These are phyloP conservation scores for Megaustenia siamemsis DNA, from an alignment of 2,888 invertebrate genomes.

Conservation along the genomic window DNA sequence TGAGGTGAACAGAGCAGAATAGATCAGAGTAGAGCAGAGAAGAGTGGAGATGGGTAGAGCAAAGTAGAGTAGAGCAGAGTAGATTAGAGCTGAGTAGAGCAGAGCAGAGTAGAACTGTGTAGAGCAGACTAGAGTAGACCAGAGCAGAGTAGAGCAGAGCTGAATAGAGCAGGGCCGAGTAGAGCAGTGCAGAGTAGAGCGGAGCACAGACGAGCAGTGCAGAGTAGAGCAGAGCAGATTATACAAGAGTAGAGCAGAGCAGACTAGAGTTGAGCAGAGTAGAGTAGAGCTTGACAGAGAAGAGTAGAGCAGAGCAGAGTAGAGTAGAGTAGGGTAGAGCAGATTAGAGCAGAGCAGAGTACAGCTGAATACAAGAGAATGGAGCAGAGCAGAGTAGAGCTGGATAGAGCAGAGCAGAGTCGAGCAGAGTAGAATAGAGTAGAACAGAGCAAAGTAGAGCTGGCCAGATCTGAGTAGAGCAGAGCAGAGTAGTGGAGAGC, in stretches of 20 bases:
- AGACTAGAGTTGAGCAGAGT: not conserved
- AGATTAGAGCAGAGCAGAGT: no score
- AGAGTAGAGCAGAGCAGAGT: conserved; percentile 25
- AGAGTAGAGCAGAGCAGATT: not conserved
- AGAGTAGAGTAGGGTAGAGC: no score
- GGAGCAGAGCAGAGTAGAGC: no score
- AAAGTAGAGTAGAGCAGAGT: conserved; percentile 14
- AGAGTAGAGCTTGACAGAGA: conserved; percentile 9
- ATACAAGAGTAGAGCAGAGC: conserved; percentile 3
- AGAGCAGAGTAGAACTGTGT: not conserved
- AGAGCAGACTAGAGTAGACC: no score
- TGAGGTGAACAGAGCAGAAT: not conserved
- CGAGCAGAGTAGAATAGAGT: no score
- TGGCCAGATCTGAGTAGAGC: not conserved
- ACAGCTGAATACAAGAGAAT: not conserved
- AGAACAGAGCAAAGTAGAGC: no score
- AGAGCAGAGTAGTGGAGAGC: conserved; percentile 3
- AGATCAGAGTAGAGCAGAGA: not conserved
- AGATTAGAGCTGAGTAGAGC: not conserved
- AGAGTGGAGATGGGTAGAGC: not conserved
- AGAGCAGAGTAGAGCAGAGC: not conserved
- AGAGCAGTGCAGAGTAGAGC: conserved; percentile 25
- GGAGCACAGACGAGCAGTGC: not conserved
- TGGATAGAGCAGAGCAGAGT: no score
- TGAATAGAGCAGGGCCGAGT: not conserved